These are phyloP conservation scores for Apis cerana DNA, from an alignment of 1,140 invertebrate species.

Conservation along the genomic window DNA sequence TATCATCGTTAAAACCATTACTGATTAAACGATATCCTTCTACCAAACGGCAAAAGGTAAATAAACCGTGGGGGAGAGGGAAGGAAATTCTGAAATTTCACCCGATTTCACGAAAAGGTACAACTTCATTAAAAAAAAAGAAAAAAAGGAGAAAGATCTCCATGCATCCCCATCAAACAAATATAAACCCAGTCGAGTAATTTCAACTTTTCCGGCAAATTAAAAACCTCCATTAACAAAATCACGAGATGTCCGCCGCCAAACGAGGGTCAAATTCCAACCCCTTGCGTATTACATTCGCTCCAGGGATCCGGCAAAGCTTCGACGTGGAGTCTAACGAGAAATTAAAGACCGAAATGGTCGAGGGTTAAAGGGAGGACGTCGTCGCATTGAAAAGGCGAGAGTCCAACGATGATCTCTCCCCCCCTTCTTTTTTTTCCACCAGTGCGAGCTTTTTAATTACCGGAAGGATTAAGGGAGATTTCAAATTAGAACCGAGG, in stretches of 20 bases:
- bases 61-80: too few species aligned
- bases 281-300: neutral
- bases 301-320: neutral
- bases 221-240: conserved; percentile 20
- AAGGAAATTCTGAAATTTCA: too few species aligned
- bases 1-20: too few species aligned
- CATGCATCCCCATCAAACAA: neutral
- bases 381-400: neutral
- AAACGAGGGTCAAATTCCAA: neutral
- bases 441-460: conserved; percentile 55
- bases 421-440: neutral
- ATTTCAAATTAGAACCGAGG: conserved; percentile 52
- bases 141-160: neutral
- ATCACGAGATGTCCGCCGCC: conserved; percentile 7
- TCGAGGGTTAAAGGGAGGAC: neutral
- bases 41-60: too few species aligned
- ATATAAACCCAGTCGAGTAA: neutral
- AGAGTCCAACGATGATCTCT: conserved; percentile 37
- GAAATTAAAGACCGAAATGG: conserved; percentile 40
- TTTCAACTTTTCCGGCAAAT: conserved; percentile 4
- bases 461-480: conserved; percentile 54
- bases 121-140: neutral
- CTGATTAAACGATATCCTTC: too few species aligned
- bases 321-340: conserved; percentile 34
- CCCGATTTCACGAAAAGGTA: neutral